phyloP scores from a whole-genome alignment of 2,113 vertebrate species.

The Chaetodon trifascialis region DNA sequence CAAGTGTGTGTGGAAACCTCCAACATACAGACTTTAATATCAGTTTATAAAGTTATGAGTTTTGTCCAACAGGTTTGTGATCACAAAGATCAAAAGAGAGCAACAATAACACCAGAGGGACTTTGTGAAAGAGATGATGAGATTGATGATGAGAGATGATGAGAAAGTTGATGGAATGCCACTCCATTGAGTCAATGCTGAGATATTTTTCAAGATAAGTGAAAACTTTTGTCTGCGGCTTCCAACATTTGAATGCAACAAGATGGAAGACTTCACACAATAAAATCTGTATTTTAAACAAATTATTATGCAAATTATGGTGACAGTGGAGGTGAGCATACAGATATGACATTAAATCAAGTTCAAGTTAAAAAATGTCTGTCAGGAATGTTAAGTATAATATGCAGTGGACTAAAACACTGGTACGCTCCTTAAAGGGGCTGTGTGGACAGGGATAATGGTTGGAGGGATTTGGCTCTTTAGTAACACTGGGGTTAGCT shows the following conservation, averaged over 20 bases:
- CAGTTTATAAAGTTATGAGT: neutral
- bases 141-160: neutral
- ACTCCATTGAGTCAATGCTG: no score
- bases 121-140: neutral
- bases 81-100: neutral
- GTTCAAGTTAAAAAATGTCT: neutral
- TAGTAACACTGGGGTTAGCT: constrained; percentile 41
- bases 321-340: neutral
- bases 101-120: neutral
- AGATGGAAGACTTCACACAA: neutral
- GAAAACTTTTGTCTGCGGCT: neutral
- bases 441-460: constrained; percentile 47
- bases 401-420: neutral
- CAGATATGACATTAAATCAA: neutral
- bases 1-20: neutral
- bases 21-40: neutral
- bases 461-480: constrained; percentile 69
- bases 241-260: neutral
- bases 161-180: neutral
- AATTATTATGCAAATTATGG: neutral
- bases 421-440: constrained; percentile 20
- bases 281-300: neutral
- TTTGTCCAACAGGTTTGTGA: neutral
- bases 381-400: constrained; percentile 8
- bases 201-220: no score